Percentiles rank a stretch among this genome's conserved stretches.
Evolutionary conservation across 2,797 vertebrate genomes (phyloP).

Genomic region (Cynopterus sphinx): DNA sequence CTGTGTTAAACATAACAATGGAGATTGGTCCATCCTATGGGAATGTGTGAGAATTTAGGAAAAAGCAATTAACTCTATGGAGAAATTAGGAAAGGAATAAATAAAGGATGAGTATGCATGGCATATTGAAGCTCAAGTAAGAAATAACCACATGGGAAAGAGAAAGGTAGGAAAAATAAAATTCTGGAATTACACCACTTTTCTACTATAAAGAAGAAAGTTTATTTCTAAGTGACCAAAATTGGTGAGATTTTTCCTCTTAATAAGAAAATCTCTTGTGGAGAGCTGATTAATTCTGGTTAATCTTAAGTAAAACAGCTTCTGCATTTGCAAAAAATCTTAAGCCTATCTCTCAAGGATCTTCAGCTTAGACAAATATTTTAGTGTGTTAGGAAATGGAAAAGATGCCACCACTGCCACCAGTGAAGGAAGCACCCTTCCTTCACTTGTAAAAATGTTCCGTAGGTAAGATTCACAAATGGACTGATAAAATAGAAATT

Average conservation of each 20-base stretch:
- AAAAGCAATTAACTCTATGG: background rate
- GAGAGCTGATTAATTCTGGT: background rate
- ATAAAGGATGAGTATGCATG: background rate
- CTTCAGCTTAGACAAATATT: background rate
- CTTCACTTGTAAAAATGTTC: background rate
- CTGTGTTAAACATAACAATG: background rate
- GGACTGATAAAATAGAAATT: background rate
- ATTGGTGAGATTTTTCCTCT: background rate
- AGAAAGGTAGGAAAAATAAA: background rate
- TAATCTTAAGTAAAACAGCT: background rate
- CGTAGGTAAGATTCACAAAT: background rate
- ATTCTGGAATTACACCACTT: background rate
- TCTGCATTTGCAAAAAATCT: conserved; percentile 1
- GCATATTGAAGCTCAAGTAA: background rate
- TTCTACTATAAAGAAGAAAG: background rate
- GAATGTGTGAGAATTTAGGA: background rate
- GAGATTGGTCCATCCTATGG: background rate
- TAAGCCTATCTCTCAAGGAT: background rate
- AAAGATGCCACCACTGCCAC: background rate
- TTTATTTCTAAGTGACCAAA: conserved; percentile 8
- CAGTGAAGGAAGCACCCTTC: background rate
- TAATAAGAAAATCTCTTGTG: background rate
- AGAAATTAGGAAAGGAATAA: background rate
- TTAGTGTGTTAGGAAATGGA: background rate
- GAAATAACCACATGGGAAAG: background rate